phyloP scores from a whole-genome alignment of 2,797 vertebrate genomes.

The Cyclura pinguis region DNA sequence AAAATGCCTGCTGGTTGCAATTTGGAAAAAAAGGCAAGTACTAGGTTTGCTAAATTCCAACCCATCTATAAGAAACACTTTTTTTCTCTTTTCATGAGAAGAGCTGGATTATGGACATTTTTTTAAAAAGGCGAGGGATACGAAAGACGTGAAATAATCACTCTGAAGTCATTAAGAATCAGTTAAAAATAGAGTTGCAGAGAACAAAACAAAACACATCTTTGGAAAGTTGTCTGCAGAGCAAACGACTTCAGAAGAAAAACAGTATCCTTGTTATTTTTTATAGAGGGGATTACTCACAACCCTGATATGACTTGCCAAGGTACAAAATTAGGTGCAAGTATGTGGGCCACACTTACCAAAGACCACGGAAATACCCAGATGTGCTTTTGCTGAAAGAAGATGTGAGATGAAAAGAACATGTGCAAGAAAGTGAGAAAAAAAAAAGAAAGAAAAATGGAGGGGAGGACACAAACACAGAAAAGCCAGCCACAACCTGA shows the following conservation, averaged over 20 bases:
- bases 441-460: conserved; percentile 75
- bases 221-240: conserved; percentile 71
- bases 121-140: neutral
- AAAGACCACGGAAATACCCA: conserved; percentile 52
- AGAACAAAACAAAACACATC: conserved; percentile 54
- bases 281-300: conserved; percentile 63
- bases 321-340: conserved; percentile 34
- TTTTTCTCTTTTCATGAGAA: neutral
- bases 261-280: conserved; percentile 65
- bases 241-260: conserved; percentile 60
- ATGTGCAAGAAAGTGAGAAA: conserved; percentile 51
- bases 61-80: conserved; percentile 16
- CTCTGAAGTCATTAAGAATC: conserved; percentile 30
- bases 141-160: conserved; percentile 32
- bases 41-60: conserved; percentile 66
- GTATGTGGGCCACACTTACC: conserved; percentile 59
- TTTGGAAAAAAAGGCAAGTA: conserved; percentile 54
- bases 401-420: conserved; percentile 43
- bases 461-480: conserved; percentile 48
- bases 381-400: conserved; percentile 50
- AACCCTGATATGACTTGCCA: conserved; percentile 56
- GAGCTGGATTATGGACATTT: conserved; percentile 63
- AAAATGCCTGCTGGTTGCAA: neutral
- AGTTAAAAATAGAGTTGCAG: conserved; percentile 19
- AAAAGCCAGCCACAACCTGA: conserved; percentile 81